Base-by-base conservation (phyloP, 2,113 vertebrate genomes). In the Triplophysa siluroides region DNA sequence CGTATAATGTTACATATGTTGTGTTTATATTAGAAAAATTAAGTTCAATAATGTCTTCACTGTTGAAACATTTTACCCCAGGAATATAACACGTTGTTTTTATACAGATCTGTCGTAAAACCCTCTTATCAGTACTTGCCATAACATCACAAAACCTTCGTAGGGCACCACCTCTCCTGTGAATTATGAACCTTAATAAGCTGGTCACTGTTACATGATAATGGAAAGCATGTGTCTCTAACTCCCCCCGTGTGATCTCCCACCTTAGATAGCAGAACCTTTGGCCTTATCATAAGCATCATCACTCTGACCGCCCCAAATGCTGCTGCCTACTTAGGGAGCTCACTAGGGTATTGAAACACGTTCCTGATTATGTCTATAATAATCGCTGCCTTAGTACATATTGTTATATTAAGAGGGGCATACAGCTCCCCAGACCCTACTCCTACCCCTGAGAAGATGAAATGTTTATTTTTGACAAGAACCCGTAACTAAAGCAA, bases 261-360 rank as follows among this genome's bases (percentile, higher is more conserved):
- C 54, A 73, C 3, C n/a, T 10, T 33, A 72, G 21, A 61, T 13
- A 41, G 38, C 71, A 7, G 13, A 21, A 5, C 43, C 45, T 61
- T 56, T 19, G n/a, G 26, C 9, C 41, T 62, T 61, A n/a, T 26
- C 10, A 71, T 18, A 13, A 60, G 19, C 52, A 60, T 60, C 54
- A 43, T 24, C 54, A 60, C 29, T 23, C 70, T 29, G 52, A 60
- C 62, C 23, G 72, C 60, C 41, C 58, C 14, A 23, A 60, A 13
- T 60, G 70, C 70, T 62, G 41, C 58, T 47, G 38, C 24, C 41
- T 75, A 75, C 13, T 19, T 13, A 75, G 72, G 58, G 38, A 47
- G 58, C 72, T 26, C n/a, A 62, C 72, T 47, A 75, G 41, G 41
- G 14, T 45, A 18, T 74, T 61, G 41, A 47, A 21, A 47, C 21